Evolutionary conservation across 2,797 vertebrate genomes (phyloP), one percentile per base, ranked within the genome.

Genomic region (Acridotheres tristis): DNA sequence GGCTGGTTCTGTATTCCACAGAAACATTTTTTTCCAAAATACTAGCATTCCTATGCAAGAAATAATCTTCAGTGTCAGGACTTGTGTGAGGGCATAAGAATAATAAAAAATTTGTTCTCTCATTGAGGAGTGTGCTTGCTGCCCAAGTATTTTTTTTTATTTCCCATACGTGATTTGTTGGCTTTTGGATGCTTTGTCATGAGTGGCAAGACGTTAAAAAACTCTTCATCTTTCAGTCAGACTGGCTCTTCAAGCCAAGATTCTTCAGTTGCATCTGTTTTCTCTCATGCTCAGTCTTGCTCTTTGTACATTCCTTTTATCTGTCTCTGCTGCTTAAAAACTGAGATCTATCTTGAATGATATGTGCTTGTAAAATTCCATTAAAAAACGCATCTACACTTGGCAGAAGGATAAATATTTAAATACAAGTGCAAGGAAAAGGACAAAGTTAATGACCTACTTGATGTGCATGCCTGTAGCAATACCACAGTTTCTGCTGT

Each of bases 211-310:
- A 82, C n/a, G 81, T 42, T 27, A 72, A 83, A 93, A 93, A 95
- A 69, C 23, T 55, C 48, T 95, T 84, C 43, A 43, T 91, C 43
- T 71, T 79, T 95, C 47, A 80, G 79, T 68, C 43, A 88, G 38
- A 45, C 89, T 80, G 69, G 59, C 63, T 96, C 53, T 65, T 95
- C 82, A 90, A 90, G 77, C 97, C 96, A 89, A 50, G 97, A 97
- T 97, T 97, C 96, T 94, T 98, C 98, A 96, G 20, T 97, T 96
- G 63, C 96, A 96, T 98, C 98, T 95, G 96, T 97, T 98, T 98
- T 98, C 96, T 96, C 97, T 97, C 98, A 98, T 98, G 94, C 93
- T 98, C 92, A 96, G 96, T 97, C 98, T 98, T 91, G 53, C 8
- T 87, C 40, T 66, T 78, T 89, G 57, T 23, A 13, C 10, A 11